Conservation (phyloP, 2,113 vertebrate genomes). For the Cyphomyrus discorhynchus region DNA sequence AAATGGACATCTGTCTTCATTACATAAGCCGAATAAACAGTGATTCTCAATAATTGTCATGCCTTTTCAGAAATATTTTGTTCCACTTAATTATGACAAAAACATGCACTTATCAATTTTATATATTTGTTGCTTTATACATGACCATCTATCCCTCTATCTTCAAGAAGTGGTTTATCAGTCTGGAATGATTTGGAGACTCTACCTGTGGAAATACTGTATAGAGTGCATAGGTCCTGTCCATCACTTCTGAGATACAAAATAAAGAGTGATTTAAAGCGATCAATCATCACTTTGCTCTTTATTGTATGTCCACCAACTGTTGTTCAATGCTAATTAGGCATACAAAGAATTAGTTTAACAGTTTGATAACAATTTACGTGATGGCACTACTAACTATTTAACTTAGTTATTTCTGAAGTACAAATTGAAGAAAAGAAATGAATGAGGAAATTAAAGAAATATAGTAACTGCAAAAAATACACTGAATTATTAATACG, state of each 20-base stretch:
- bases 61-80: slow-evolving; percentile 2
- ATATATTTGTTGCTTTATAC: neutral
- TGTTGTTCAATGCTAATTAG: neutral
- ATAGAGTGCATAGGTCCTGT: neutral
- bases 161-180: neutral
- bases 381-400: neutral
- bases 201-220: neutral
- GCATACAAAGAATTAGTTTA: neutral
- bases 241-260: neutral
- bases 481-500: neutral
- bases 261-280: neutral
- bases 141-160: neutral
- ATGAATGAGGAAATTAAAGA: neutral
- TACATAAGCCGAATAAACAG: slow-evolving; percentile 23
- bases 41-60: slow-evolving; percentile 10
- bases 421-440: neutral
- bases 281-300: neutral
- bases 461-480: neutral
- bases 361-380: neutral
- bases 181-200: neutral
- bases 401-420: neutral
- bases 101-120: neutral
- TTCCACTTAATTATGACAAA: neutral
- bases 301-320: neutral
- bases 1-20: slow-evolving; percentile 26